A percentile compares a stretch with the other conserved stretches of the same genome.
These are phyloP conservation scores for Bimastos eiseni DNA, from an alignment of 2,888 invertebrate genomes.

Conservation along the genomic window DNA sequence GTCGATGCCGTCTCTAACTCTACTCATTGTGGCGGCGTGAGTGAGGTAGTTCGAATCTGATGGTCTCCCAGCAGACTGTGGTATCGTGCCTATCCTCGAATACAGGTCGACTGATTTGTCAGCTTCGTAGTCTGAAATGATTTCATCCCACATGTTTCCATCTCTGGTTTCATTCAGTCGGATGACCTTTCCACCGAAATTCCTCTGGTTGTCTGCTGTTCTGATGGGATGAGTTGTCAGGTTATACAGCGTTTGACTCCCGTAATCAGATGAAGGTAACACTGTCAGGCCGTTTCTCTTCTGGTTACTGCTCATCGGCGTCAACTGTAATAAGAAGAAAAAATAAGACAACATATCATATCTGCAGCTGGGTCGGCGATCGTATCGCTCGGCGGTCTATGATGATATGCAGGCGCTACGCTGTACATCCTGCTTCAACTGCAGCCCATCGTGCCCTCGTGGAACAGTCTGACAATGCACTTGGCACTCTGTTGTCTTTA, in stretches of 20 bases:
- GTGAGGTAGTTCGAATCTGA: background rate
- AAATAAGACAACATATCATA: background rate
- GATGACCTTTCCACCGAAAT: background rate
- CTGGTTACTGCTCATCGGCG: background rate
- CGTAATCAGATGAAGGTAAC: background rate
- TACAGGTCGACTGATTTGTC: background rate
- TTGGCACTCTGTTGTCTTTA: too few relatives aligned
- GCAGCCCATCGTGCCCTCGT: too few relatives aligned
- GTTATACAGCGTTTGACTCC: background rate
- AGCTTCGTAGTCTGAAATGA: background rate
- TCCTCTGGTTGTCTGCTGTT: background rate
- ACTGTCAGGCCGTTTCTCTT: background rate
- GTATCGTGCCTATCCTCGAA: background rate
- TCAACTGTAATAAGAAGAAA: background rate
- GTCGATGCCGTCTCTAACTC: background rate
- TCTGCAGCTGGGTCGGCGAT: too few relatives aligned
- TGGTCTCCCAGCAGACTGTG: background rate
- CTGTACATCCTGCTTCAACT: too few relatives aligned
- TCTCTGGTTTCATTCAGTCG: slow-evolving; percentile 18
- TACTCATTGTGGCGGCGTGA: background rate
- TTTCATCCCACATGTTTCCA: slow-evolving; percentile 15
- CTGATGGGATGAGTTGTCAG: background rate
- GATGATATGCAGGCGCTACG: too few relatives aligned
- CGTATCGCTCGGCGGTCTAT: too few relatives aligned
- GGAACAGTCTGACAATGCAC: too few relatives aligned